Conservation (phyloP, 64 coral and sea anemone species). For the Stichodactyla helianthus region DNA sequence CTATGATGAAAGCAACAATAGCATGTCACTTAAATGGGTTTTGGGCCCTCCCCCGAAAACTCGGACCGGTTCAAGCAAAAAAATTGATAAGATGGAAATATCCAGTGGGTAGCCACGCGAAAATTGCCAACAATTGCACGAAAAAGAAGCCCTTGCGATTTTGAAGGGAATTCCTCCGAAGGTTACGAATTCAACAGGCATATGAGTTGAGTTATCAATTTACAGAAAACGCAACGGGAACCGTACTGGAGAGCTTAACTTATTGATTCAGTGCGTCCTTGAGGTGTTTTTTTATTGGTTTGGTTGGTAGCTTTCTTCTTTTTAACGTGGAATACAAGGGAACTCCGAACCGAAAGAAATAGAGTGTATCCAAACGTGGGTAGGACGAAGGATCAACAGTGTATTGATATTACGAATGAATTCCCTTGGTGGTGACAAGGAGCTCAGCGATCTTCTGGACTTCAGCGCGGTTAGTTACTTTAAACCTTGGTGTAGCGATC, state of each 20-base stretch:
- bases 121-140: slow-evolving; percentile 13
- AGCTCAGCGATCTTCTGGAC: slow-evolving; percentile 82
- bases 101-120: slow-evolving; percentile 59
- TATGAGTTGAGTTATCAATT: slow-evolving; percentile 9
- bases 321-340: slow-evolving; percentile 4
- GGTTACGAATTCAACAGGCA: not conserved
- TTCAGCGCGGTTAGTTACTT: slow-evolving; percentile 75
- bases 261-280: not conserved
- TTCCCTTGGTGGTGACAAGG: slow-evolving; percentile 64
- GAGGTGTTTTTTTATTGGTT: slow-evolving; percentile 1
- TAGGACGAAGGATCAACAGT: not conserved
- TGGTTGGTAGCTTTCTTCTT: not conserved
- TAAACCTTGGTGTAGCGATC: not conserved
- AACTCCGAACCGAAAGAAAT: not conserved
- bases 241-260: not conserved
- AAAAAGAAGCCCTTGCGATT: slow-evolving; percentile 14
- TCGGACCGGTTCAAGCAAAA: slow-evolving; percentile 53
- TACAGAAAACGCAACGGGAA: not conserved
- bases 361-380: not conserved
- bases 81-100: slow-evolving; percentile 47
- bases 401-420: slow-evolving; percentile 56
- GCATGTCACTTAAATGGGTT: slow-evolving; percentile 60
- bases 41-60: slow-evolving; percentile 45
- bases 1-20: slow-evolving; percentile 78
- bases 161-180: slow-evolving; percentile 16